Evolutionary conservation across 37 sponge, comb jelly and placozoan species (phyloP), one percentile per base, ranked within the genome.

Genomic region (Bolinopsis microptera): DNA sequence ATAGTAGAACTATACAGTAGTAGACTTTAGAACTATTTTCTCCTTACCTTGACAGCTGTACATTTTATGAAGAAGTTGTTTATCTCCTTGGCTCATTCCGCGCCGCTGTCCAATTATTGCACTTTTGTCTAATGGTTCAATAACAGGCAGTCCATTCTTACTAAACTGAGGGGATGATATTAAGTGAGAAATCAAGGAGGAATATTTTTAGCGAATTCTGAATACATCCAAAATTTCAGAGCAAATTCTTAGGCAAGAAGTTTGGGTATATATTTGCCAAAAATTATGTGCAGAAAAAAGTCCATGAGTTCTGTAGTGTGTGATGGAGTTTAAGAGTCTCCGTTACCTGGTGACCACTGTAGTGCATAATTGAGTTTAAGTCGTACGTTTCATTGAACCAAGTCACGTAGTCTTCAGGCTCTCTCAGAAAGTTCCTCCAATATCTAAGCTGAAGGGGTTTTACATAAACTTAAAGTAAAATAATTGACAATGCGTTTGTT

Each of bases 301-400:
- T n/a, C n/a, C n/a, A n/a, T n/a, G n/a, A n/a, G n/a, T n/a, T n/a
- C n/a, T n/a, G n/a, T n/a, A n/a, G n/a, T n/a, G n/a, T n/a, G n/a
- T n/a, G n/a, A n/a, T n/a, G n/a, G n/a, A n/a, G n/a, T n/a, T n/a
- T n/a, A n/a, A n/a, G n/a, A n/a, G n/a, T n/a, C n/a, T n/a, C n/a
- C n/a, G n/a, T n/a, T n/a, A 86, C 90, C 90, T 86, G 90, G 30
- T 86, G 90, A 24, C 68, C 16, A 0, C 90, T 34, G 90, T 94
- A 94, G 69, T 94, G 94, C 94, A 94, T 94, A 34, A 94, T 94
- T 35, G 76, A 75, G 13, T 61, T 27, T 16, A 37, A 31, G 90
- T 94, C 94, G 34, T 94, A 94, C 32, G 90, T 86, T 69, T 83
- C 88, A 18, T 83, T 90, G 3, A n/a, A n/a, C 90, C 90, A 86